These are phyloP conservation scores for Chaetophractus vellerosus DNA, from an alignment of 2,797 vertebrate genomes.

Conservation along the genomic window DNA sequence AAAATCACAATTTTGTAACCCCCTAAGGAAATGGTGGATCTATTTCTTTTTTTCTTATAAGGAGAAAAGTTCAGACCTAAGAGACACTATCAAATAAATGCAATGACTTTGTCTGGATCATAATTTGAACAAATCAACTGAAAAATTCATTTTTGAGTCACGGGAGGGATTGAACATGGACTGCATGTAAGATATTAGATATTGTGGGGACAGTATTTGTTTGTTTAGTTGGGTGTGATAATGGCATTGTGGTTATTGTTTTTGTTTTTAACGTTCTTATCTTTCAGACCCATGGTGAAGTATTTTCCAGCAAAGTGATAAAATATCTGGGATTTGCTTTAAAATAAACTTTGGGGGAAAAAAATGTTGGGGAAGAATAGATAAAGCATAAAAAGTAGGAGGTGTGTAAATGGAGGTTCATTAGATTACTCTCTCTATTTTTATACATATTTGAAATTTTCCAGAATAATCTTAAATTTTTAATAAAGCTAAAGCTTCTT, in stretches of 20 bases:
- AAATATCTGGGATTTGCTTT: not conserved
- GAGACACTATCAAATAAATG: not conserved
- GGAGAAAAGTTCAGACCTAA: not conserved
- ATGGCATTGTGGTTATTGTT: not conserved
- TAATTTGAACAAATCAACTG: not conserved
- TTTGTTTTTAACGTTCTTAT: not conserved
- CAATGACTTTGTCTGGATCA: not conserved
- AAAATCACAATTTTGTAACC: not conserved
- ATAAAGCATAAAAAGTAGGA: not conserved
- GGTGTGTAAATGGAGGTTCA: not conserved
- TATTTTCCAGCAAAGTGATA: not conserved
- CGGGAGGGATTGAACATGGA: not conserved
- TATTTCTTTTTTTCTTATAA: not conserved
- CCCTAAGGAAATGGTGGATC: not conserved
- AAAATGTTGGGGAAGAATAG: not conserved
- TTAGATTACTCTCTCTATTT: not conserved
- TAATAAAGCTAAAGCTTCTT: not conserved
- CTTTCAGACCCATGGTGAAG: not conserved
- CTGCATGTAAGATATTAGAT: not conserved
- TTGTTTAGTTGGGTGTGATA: not conserved
- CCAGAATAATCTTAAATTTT: not conserved
- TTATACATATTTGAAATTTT: not conserved
- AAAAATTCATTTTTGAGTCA: constrained; percentile 10
- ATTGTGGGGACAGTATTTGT: not conserved
- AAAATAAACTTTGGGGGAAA: not conserved